A percentile compares a stretch with the other conserved stretches of the same genome.
Evolutionary conservation across 2,888 invertebrate species (phyloP).

Genomic region (Minunthozetes semirufus): DNA sequence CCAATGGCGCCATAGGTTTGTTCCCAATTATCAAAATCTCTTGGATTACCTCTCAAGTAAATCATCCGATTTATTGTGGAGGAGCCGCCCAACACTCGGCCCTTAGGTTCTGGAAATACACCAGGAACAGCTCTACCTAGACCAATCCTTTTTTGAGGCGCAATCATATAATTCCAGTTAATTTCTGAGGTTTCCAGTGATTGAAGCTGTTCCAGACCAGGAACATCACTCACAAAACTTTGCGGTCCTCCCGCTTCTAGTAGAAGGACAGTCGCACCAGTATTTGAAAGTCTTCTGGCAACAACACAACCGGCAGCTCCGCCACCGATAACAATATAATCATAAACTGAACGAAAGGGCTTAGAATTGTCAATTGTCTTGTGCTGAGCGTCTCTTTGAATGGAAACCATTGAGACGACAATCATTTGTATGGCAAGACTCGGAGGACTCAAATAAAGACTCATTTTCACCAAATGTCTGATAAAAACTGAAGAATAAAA

Average conservation of each 20-base stretch:
- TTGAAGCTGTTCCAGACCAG: not conserved
- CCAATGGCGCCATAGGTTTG: constrained; percentile 20
- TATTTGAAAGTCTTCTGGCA: not conserved
- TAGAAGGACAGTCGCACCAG: not conserved
- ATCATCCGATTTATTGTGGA: constrained; percentile 31
- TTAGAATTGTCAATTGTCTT: not conserved
- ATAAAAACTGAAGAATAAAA: too few relatives aligned
- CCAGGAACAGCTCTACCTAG: not conserved
- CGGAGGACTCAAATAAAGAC: too few relatives aligned
- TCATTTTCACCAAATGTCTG: too few relatives aligned
- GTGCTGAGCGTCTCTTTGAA: not conserved
- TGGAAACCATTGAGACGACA: not conserved
- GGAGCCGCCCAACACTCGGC: constrained; percentile 28
- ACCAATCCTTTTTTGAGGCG: constrained; percentile 17
- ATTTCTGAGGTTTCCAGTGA: not conserved
- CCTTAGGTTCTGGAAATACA: not conserved
- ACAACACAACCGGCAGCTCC: not conserved
- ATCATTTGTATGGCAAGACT: not conserved
- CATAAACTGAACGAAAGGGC: not conserved
- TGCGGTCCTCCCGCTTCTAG: constrained; percentile 30
- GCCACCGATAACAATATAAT: not conserved
- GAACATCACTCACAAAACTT: constrained; percentile 19
- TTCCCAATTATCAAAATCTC: constrained; percentile 27
- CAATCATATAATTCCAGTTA: constrained; percentile 27
- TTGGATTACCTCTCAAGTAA: constrained; percentile 14